These are phyloP conservation scores for Tupiocoris notatus DNA, from an alignment of 2,888 invertebrate genomes.

Conservation along the genomic window DNA sequence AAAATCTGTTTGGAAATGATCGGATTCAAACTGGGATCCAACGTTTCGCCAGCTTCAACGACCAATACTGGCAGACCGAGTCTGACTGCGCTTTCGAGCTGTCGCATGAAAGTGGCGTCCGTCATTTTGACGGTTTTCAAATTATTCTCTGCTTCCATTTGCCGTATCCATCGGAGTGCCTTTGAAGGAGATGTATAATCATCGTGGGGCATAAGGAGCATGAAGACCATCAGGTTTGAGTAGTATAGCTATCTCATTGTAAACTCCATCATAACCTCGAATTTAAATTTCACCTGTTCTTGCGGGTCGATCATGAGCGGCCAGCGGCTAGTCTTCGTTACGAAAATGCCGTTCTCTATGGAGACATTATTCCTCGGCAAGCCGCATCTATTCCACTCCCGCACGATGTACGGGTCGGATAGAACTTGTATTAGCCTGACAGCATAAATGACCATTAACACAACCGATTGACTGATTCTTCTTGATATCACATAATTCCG, in stretches of 20 bases:
- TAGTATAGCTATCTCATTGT: too few species aligned
- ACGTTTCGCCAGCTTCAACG: slow-evolving; percentile 82
- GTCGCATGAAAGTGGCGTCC: slow-evolving; percentile 71
- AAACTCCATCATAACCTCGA: too few species aligned
- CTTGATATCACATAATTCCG: too few species aligned
- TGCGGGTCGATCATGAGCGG: slow-evolving; percentile 94
- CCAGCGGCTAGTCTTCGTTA: slow-evolving; percentile 78
- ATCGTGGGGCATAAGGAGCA: too few species aligned
- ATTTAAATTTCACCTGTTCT: slow-evolving; percentile 74
- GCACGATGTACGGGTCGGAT: slow-evolving; percentile 82
- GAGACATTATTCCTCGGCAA: slow-evolving; percentile 84
- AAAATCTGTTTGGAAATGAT: slow-evolving; percentile 79
- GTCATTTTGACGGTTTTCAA: slow-evolving; percentile 76
- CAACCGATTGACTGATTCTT: too few species aligned
- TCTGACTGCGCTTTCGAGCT: slow-evolving; percentile 77
- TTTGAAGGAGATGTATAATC: too few species aligned
- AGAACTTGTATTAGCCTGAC: slow-evolving; percentile 68
- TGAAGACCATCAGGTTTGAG: too few species aligned
- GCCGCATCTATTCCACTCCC: slow-evolving; percentile 86
- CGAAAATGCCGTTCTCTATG: slow-evolving; percentile 89
- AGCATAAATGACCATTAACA: too few species aligned
- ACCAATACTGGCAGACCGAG: slow-evolving; percentile 82
- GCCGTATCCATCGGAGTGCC: slow-evolving; percentile 89
- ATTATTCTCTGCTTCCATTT: slow-evolving; percentile 76
- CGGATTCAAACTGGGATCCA: slow-evolving; percentile 84